Evolutionary conservation across 2,113 vertebrate genomes (phyloP), one percentile per base, ranked within the genome.

Genomic region (Actinemys pallida): DNA sequence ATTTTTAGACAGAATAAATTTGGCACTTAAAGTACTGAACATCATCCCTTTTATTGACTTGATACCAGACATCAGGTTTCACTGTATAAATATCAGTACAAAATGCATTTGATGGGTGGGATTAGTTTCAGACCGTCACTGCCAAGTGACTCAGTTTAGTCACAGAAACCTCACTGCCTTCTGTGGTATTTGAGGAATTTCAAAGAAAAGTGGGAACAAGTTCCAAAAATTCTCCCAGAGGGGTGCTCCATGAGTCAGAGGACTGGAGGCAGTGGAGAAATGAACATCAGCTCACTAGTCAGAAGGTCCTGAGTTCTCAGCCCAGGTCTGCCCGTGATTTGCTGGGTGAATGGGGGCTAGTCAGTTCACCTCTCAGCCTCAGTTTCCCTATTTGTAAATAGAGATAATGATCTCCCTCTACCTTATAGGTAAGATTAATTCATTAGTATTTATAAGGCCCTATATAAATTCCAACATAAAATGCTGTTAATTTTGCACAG

Each of bases 341-440:
- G 22, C 22, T 42, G 12, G 24, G 11, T 47, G 24, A 78, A 12
- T 29, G 6, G 12, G 24, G 42, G 24, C 13, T 7, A 14, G 42
- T 7, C 42, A 13, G 20, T 45, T 25, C 39, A 72, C 11, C 0
- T 10, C 86, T 59, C 42, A 52, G 3, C 29, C 3, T 5, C 5
- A 17, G 16, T 22, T 91, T 53, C 42, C 11, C 24, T 27, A 13
- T 14, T 12, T 78, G 42, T 78, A 45, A 78, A 45, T 27, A 76
- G 12, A 45, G 11, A 45, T 76, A 27, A 11, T 27, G 10, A 45
- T 45, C n/a, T 47, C 42, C 24, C 3, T 78, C 75, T 17, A 39
- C 19, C 10, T 72, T 39, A 72, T 11, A 39, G n/a, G 69, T 8
- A 72, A 20, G 9, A 72, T 76, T 47, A 47, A 25, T 27, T 45